phyloP scores from a whole-genome alignment of 2,113 vertebrate genomes.

The Tachysurus vachellii region DNA sequence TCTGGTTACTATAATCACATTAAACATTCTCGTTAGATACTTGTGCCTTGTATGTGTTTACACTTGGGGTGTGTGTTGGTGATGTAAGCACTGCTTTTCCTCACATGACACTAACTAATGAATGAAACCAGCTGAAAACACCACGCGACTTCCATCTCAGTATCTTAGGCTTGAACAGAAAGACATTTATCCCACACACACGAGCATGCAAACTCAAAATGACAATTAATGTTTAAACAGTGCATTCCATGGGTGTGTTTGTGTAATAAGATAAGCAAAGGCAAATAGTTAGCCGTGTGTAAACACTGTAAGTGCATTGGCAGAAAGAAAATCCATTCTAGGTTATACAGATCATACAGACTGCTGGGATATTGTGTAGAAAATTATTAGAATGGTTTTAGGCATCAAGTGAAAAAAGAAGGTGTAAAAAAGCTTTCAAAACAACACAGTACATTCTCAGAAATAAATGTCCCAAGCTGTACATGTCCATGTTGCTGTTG shows the following conservation, averaged over 20 bases:
- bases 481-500: neutral
- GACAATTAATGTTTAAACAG: conserved; percentile 30
- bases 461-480: neutral
- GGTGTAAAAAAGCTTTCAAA: neutral
- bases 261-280: neutral
- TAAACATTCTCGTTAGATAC: conserved; percentile 7
- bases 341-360: neutral
- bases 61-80: conserved; percentile 5
- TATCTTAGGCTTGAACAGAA: conserved; percentile 18
- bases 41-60: neutral
- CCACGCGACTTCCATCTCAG: conserved; percentile 67
- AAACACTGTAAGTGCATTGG: neutral
- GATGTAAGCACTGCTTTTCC: conserved; percentile 12
- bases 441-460: neutral
- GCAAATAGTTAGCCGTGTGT: conserved; percentile 6
- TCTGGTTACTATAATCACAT: conserved; percentile 16
- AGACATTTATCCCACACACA: conserved; percentile 41
- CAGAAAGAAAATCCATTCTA: neutral
- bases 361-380: neutral
- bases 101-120: conserved; percentile 70
- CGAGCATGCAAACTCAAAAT: conserved; percentile 42
- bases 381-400: neutral
- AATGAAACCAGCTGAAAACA: conserved; percentile 62
- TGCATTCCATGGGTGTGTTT: conserved; percentile 25
- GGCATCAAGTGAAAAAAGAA: neutral